Conservation (phyloP, 2,888 invertebrate genomes). For the Xanthia icteritia region DNA sequence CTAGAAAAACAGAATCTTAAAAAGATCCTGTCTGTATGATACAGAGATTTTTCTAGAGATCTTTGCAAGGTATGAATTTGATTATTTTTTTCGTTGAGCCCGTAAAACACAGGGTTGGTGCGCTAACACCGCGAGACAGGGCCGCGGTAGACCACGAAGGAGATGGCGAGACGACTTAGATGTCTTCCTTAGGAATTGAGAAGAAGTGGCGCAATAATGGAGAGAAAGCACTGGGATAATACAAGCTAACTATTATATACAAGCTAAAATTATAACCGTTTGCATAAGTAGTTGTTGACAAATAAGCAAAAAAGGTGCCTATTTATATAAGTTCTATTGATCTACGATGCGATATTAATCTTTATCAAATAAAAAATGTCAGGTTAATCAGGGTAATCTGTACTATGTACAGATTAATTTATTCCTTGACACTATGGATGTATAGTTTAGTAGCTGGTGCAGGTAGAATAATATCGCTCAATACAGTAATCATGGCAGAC, state of each 20-base stretch:
- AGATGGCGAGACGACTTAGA: background rate
- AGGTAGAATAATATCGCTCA: background rate
- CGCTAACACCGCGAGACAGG: too few species aligned
- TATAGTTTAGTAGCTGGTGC: background rate
- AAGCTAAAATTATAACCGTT: background rate
- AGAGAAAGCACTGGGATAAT: background rate
- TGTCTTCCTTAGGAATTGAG: background rate
- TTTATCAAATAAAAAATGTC: background rate
- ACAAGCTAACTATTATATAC: too few species aligned
- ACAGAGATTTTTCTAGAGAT: background rate
- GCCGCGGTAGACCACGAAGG: background rate
- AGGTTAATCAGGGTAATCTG: too few species aligned
- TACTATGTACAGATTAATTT: too few species aligned
- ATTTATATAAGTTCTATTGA: background rate
- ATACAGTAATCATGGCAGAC: background rate
- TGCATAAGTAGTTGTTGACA: background rate
- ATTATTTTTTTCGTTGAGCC: background rate
- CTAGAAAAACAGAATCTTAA: background rate
- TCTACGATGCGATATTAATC: background rate
- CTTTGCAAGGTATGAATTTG: background rate
- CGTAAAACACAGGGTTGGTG: background rate
- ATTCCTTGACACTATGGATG: background rate
- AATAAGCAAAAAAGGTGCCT: too few species aligned
- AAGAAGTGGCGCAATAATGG: background rate
- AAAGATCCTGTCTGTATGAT: background rate